Evolutionary conservation across 2,888 invertebrate species (phyloP).

Genomic region (Leuctra nigra): DNA sequence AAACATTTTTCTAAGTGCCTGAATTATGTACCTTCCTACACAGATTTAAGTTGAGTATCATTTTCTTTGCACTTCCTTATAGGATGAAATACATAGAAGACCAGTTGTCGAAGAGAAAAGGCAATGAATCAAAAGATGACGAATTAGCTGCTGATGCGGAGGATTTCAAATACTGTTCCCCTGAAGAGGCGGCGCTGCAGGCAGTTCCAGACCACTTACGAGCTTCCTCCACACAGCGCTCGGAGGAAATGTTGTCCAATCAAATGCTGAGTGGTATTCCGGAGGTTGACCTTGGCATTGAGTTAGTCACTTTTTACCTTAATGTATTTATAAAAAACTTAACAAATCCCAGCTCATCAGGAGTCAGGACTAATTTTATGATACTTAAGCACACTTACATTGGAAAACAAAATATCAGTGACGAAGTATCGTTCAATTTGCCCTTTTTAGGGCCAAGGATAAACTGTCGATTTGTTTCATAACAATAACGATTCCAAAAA

Average conservation of each 20-base stretch:
- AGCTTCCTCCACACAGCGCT: slow-evolving; percentile 77
- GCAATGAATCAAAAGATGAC: slow-evolving; percentile 42
- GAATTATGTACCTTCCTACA: too few species aligned
- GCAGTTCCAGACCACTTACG: slow-evolving; percentile 86
- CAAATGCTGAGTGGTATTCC: slow-evolving; percentile 99
- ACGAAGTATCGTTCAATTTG: too few species aligned
- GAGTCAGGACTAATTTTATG: too few species aligned
- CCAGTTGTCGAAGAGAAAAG: slow-evolving; percentile 80
- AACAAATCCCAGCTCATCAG: too few species aligned
- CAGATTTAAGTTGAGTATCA: too few species aligned
- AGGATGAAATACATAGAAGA: slow-evolving; percentile 80
- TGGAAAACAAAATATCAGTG: neutral
- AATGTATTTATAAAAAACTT: neutral
- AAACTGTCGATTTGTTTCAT: too few species aligned
- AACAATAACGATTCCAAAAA: too few species aligned
- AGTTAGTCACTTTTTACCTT: slow-evolving; percentile 55
- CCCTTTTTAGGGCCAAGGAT: too few species aligned
- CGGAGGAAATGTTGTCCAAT: slow-evolving; percentile 98
- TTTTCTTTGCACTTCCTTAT: too few species aligned
- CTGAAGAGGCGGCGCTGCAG: slow-evolving; percentile 84
- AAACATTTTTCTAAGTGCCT: too few species aligned
- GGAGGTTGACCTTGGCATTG: slow-evolving; percentile 98
- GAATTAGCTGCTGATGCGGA: slow-evolving; percentile 44
- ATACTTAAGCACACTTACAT: too few species aligned
- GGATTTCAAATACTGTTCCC: slow-evolving; percentile 58